Base-by-base conservation (phyloP, 1,140 invertebrate species). In the Maniola jurtina region DNA sequence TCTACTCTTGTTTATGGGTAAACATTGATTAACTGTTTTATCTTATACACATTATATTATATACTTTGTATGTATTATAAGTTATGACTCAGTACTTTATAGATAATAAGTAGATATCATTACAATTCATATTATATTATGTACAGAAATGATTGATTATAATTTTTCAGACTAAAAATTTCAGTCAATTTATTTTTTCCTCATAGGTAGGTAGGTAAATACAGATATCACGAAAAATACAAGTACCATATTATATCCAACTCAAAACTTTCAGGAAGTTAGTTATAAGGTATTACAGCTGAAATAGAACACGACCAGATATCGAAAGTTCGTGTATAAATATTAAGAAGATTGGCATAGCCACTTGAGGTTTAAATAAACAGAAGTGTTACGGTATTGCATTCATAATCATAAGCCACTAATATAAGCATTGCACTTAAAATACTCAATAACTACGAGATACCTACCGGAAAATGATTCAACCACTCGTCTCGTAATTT, bases 301-400 rank as follows among this genome's bases (percentile, higher is more conserved):
- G 9, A 45, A 45, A 45, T 1, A 9, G 9, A 45, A 45, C 13
- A 1, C 7, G 7, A 45, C 42, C 9, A 45, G 13, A 52, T 52
- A 25, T 52, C 48, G 15, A 25, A 9, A 25, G 15, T 52, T 25
- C 7, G 10, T 42, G 13, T 34, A 60, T 34, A 60, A 60, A 34
- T 34, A 35, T 60, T n/a, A 34, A 60, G 7, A 34, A 45, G 14
- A 64, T 33, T 33, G 45, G 55, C 58, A 58, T 15, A 14, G 13
- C 34, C 64, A 59, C 64, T 65, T 47, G 36, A 60, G 48, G 14
- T 50, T 57, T 59, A 65, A 65, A 65, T 65, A 65, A 65, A 65
- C 64, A 65, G 57, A 59, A 54, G 34, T 38, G 16, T 48, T 59
- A 59, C 55, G 47, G 35, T 58, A 64, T 65, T 54, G 57, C 57